These are phyloP conservation scores for Halcyon leucocephala DNA, from an alignment of 2,797 vertebrate genomes.

Conservation along the genomic window DNA sequence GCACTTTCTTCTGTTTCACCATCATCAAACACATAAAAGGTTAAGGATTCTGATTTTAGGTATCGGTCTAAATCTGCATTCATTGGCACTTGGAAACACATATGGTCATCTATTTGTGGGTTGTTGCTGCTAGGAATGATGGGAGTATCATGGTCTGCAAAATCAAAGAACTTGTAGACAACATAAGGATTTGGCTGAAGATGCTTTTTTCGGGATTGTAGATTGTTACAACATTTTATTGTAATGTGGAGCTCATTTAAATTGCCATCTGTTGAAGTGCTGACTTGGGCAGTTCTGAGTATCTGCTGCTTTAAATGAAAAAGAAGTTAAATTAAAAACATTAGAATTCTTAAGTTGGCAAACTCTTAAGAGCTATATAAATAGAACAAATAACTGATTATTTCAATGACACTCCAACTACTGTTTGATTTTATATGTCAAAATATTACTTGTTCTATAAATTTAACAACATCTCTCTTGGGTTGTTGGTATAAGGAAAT, in stretches of 20 bases:
- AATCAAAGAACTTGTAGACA: slow-evolving; percentile 90
- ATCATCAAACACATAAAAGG: slow-evolving; percentile 89
- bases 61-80: slow-evolving; percentile 84
- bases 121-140: slow-evolving; percentile 79
- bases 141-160: slow-evolving; percentile 86
- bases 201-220: slow-evolving; percentile 65
- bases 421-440: neutral
- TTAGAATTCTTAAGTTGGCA: slow-evolving; percentile 14
- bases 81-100: slow-evolving; percentile 83
- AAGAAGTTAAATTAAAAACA: slow-evolving; percentile 52
- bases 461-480: neutral
- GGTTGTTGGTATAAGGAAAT: neutral
- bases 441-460: neutral
- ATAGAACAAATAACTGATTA: neutral
- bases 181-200: slow-evolving; percentile 86
- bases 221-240: slow-evolving; percentile 81
- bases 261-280: slow-evolving; percentile 60
- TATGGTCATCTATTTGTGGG: slow-evolving; percentile 84
- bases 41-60: slow-evolving; percentile 82
- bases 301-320: slow-evolving; percentile 67
- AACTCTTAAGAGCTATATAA: slow-evolving; percentile 11
- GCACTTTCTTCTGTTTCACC: slow-evolving; percentile 79
- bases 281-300: slow-evolving; percentile 50
- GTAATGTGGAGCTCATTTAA: slow-evolving; percentile 86
- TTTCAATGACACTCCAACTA: neutral